phyloP scores from a whole-genome alignment of 2,113 vertebrate species.

The Thunnus maccoyii region DNA sequence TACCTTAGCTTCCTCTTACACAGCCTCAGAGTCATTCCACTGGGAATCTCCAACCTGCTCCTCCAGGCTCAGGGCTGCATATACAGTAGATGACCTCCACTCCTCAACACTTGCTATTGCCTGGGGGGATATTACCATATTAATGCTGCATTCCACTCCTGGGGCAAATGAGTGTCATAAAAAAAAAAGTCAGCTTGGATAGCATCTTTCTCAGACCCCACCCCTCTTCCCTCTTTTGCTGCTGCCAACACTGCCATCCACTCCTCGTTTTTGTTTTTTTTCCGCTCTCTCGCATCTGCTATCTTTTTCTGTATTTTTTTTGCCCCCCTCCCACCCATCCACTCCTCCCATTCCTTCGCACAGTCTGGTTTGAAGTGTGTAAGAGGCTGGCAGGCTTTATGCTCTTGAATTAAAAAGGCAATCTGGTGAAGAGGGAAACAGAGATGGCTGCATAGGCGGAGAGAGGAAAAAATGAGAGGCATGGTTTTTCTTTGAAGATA shows the following conservation, averaged over 20 bases:
- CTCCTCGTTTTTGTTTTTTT: conserved; percentile 8
- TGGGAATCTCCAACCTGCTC: conserved; percentile 64
- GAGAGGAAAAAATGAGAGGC: conserved; percentile 53
- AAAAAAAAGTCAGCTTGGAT: conserved; percentile 60
- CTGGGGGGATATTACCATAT: conserved; percentile 79
- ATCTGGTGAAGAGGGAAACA: conserved; percentile 79
- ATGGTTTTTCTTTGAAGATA: conserved; percentile 64
- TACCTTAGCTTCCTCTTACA: conserved; percentile 65
- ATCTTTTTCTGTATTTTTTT: conserved; percentile 50
- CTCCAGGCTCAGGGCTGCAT: conserved; percentile 60
- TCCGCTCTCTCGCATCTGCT: conserved; percentile 54
- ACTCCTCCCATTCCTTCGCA: conserved; percentile 69
- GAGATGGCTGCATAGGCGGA: conserved; percentile 61
- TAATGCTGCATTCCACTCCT: conserved; percentile 73
- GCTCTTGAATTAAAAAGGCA: conserved; percentile 81
- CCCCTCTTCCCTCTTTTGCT: conserved; percentile 4
- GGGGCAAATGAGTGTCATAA: conserved; percentile 71
- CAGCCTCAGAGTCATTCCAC: conserved; percentile 58
- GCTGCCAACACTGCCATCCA: conserved; percentile 28
- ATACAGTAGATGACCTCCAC: conserved; percentile 75
- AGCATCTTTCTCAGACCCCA: conserved; percentile 55
- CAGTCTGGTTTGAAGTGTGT: conserved; percentile 77
- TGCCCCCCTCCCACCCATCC: conserved; percentile 1
- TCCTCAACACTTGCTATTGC: conserved; percentile 60
- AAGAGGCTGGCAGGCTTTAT: conserved; percentile 76